phyloP scores from a whole-genome alignment of 2,888 invertebrate genomes.

The Aporophyla lueneburgensis region DNA sequence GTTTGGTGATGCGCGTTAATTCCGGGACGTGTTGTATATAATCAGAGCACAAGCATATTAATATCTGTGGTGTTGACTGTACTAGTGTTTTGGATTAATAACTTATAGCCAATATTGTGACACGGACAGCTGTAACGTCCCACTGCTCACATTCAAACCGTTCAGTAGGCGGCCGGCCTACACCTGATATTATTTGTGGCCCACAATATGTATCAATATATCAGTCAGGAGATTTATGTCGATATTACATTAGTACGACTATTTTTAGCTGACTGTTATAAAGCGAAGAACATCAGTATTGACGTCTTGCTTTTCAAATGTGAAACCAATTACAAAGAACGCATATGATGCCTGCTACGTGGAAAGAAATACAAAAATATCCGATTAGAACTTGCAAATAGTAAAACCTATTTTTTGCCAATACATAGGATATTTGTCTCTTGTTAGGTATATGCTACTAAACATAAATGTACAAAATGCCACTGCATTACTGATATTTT shows the following conservation, averaged over 20 bases:
- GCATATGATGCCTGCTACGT: neutral
- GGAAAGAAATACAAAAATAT: neutral
- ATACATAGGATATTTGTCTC: neutral
- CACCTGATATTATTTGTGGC: constrained; percentile 33
- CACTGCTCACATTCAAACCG: constrained; percentile 28
- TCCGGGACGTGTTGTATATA: no score
- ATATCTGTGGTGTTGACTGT: constrained; percentile 2
- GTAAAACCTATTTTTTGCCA: neutral
- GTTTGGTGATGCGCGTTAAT: no score
- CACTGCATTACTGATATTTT: neutral
- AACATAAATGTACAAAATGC: neutral
- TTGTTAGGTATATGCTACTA: neutral
- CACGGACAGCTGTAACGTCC: constrained; percentile 31
- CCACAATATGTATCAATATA: constrained; percentile 31
- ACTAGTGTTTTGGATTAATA: constrained; percentile 22
- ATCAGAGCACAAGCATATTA: neutral
- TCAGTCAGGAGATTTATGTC: constrained; percentile 40
- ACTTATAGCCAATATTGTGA: constrained; percentile 22
- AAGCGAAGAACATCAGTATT: neutral
- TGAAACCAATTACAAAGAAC: neutral
- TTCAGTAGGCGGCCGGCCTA: constrained; percentile 44
- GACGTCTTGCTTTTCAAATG: neutral
- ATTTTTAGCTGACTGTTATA: constrained; percentile 28
- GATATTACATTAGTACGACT: constrained; percentile 39
- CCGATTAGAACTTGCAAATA: neutral